Evolutionary conservation across 2,113 vertebrate species (phyloP), one percentile per base, ranked within the genome.

Genomic region (Amblyornis subalaris): DNA sequence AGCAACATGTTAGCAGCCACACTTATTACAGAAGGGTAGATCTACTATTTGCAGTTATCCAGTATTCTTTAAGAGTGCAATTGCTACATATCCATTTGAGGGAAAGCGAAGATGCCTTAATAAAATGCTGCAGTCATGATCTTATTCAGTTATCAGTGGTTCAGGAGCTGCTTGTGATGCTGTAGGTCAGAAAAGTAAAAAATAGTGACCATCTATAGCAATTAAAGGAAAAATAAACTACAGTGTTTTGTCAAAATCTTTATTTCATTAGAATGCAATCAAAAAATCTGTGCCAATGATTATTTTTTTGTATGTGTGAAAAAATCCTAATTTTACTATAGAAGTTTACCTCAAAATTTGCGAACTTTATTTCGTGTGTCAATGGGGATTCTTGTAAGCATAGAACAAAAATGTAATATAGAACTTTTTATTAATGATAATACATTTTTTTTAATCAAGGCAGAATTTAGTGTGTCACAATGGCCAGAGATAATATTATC

Each of bases 151-250:
- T 81, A n/a, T 35, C 40, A 53, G 28, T 61, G 25, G 33, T 53
- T 51, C 31, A 77, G 25, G n/a, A n/a, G 16, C 38, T 57, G 8
- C 4, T 78, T 51, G 15, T 38, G 21, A 36, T 44, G 10, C 4
- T n/a, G 2, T 60, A 70, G 10, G 15, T 65, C 40, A 89, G 13
- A 81, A 60, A 77, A 22, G 7, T n/a, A 14, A 54, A 78, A 70
- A 44, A 22, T 29, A 0, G 2, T 55, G n/a, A 28, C 5, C 0
- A 1, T 40, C 54, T 40, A 23, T 12, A 35, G 25, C 29, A 81
- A 54, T 28, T 29, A 12, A 62, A 66, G 17, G 10, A 71, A 65
- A 64, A 73, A 57, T 23, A 57, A 62, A 31, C 8, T 35, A 23
- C 2, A 18, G 2, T 24, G 7, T 44, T 81, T 50, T 57, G 4